Conservation (phyloP, 1,140 invertebrate genomes). For the Temnothorax nylanderi region DNA sequence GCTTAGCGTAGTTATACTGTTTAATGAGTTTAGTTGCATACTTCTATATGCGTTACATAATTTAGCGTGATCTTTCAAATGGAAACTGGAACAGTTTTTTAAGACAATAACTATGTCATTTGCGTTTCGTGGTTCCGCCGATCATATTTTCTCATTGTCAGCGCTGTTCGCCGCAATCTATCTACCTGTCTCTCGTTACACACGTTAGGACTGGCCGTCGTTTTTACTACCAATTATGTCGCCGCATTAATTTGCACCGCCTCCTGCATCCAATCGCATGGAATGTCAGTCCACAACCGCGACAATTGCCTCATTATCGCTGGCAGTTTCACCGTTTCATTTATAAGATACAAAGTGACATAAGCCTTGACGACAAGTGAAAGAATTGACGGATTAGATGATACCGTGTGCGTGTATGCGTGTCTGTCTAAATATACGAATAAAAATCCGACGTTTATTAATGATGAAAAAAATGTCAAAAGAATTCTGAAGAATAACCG, state of each 20-base stretch:
- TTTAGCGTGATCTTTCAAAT: conserved; percentile 3
- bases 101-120: conserved; percentile 43
- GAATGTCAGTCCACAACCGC: conserved; percentile 47
- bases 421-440: background rate
- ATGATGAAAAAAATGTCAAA: conserved; percentile 22
- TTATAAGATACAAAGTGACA: conserved; percentile 1
- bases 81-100: conserved; percentile 15
- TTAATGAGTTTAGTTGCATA: background rate
- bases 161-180: conserved; percentile 21
- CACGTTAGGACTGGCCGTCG: conserved; percentile 31
- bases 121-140: conserved; percentile 25
- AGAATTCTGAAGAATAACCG: background rate
- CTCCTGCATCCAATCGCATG: conserved; percentile 29
- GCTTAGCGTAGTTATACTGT: background rate
- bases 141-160: conserved; percentile 65
- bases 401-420: too few relatives aligned
- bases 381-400: background rate
- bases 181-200: conserved; percentile 42
- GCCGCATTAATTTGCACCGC: conserved; percentile 56
- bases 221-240: conserved; percentile 64
- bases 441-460: background rate
- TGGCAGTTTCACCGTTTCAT: conserved; percentile 25
- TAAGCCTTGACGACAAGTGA: background rate
- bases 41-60: background rate
- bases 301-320: conserved; percentile 51